Conservation (phyloP, 2,113 vertebrate genomes). For the Anarrhichthys ocellatus region DNA sequence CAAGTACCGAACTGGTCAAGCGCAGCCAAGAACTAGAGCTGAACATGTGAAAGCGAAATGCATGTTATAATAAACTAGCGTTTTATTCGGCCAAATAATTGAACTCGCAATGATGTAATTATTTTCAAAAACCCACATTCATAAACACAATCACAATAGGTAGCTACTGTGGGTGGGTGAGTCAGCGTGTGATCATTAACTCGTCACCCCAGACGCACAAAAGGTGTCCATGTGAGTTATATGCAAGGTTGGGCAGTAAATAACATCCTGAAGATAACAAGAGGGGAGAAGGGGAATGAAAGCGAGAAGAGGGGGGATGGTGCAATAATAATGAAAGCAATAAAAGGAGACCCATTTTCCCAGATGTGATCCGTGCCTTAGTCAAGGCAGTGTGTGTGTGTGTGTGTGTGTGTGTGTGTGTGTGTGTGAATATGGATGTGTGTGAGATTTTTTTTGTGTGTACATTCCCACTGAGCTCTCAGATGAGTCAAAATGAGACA, state of each 20-base stretch:
- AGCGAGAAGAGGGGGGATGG: slow-evolving; percentile 40
- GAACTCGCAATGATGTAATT: slow-evolving; percentile 11
- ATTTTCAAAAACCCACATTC: slow-evolving; percentile 2
- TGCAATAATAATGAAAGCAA: slow-evolving; percentile 72
- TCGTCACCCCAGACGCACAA: slow-evolving; percentile 43
- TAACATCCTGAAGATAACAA: slow-evolving; percentile 50
- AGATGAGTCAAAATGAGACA: slow-evolving; percentile 74
- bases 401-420: slow-evolving; percentile 17
- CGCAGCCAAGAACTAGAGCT: slow-evolving; percentile 14
- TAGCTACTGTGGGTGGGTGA: slow-evolving; percentile 21
- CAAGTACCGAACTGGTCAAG: slow-evolving; percentile 56
- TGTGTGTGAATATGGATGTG: background rate
- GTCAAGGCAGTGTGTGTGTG: slow-evolving; percentile 39
- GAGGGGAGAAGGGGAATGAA: slow-evolving; percentile 19
- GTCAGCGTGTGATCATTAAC: slow-evolving; percentile 53
- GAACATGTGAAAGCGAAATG: background rate
- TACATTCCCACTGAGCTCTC: slow-evolving; percentile 46
- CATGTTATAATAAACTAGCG: slow-evolving; percentile 13
- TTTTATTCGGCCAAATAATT: slow-evolving; percentile 12
- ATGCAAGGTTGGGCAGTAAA: slow-evolving; percentile 47
- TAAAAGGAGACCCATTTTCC: slow-evolving; percentile 68
- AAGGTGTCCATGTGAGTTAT: slow-evolving; percentile 43
- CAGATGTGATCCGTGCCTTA: slow-evolving; percentile 65
- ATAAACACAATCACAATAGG: slow-evolving; percentile 21
- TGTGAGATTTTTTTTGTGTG: slow-evolving; percentile 19